Conservation (phyloP, 2,113 vertebrate species). For the Camelus dromedarius region DNA sequence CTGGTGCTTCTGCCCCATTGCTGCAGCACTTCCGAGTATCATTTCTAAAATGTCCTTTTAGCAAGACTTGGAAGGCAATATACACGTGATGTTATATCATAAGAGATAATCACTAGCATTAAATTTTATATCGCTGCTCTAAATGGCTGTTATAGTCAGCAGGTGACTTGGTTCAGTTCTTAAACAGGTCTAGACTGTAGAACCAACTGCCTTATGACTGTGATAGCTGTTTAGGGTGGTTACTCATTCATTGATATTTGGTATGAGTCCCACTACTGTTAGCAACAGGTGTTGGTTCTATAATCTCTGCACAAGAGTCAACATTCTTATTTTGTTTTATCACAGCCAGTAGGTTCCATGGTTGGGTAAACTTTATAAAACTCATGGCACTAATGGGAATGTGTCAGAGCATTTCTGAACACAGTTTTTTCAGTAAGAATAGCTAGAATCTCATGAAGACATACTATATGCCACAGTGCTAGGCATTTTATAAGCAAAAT, state of each 20-base stretch:
- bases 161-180: conserved; percentile 70
- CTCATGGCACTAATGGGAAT: not conserved
- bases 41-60: conserved; percentile 46
- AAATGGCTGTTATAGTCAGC: conserved; percentile 58
- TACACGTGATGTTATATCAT: not conserved
- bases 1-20: not conserved
- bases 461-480: not conserved
- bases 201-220: conserved; percentile 67
- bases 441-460: not conserved
- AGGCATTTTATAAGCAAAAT: not conserved
- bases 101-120: conserved; percentile 69
- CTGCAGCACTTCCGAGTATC: not conserved
- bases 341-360: not conserved
- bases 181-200: conserved; percentile 64
- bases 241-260: conserved; percentile 81
- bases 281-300: conserved; percentile 78
- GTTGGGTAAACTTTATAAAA: conserved; percentile 54
- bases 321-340: conserved; percentile 69
- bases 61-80: conserved; percentile 1
- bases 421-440: conserved; percentile 46
- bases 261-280: conserved; percentile 77
- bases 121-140: conserved; percentile 65
- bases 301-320: conserved; percentile 78
- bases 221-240: conserved; percentile 67
- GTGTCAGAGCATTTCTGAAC: not conserved